Evolutionary conservation across 2,888 invertebrate genomes (phyloP).

Genomic region (Notodonta dromedarius): DNA sequence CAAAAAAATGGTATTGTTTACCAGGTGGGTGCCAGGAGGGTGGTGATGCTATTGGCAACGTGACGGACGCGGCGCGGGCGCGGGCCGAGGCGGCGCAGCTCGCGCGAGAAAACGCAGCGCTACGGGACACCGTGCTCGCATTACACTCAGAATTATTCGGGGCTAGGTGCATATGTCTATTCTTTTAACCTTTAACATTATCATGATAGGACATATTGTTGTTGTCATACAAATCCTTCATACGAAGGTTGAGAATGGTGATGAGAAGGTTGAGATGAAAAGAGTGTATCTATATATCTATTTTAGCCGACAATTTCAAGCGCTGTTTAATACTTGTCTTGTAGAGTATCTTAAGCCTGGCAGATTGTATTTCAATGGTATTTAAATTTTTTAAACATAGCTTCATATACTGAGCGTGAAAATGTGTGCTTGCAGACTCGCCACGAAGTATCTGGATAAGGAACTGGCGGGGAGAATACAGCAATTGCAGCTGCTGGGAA

Average conservation of each 20-base stretch:
- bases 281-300: no score
- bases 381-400: not conserved
- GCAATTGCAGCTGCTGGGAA: slow-evolving; percentile 91
- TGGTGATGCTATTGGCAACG: slow-evolving; percentile 61
- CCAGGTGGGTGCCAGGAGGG: slow-evolving; percentile 65
- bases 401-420: not conserved
- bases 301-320: no score
- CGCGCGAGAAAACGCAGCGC: slow-evolving; percentile 87
- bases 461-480: slow-evolving; percentile 93
- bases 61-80: slow-evolving; percentile 80
- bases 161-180: slow-evolving; percentile 75
- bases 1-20: slow-evolving; percentile 7
- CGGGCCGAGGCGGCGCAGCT: slow-evolving; percentile 85
- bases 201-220: no score
- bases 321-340: no score
- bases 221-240: no score
- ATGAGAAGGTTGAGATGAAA: no score
- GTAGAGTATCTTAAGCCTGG: no score
- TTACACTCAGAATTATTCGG: slow-evolving; percentile 93
- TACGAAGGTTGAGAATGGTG: no score
- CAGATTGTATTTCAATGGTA: not conserved
- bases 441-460: slow-evolving; percentile 94
- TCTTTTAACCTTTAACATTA: no score
- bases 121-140: slow-evolving; percentile 88
- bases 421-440: slow-evolving; percentile 81